Conservation (phyloP, 35 echinoderm and acorn worm species). For the Apostichopus parvimensis region DNA sequence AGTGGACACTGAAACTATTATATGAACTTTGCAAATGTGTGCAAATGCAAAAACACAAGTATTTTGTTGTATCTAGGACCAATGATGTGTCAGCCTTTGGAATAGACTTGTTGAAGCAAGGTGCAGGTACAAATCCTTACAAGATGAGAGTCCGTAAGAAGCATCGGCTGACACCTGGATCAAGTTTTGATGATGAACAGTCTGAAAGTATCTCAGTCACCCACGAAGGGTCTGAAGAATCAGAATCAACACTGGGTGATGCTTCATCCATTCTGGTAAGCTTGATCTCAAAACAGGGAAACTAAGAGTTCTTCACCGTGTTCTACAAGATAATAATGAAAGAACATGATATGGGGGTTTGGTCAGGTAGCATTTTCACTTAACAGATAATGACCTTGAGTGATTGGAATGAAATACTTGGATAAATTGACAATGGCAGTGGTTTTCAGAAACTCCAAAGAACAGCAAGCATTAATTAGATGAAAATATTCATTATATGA, state of each 20-base stretch:
- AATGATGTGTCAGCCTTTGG: slow-evolving; percentile 94
- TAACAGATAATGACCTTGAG: no score
- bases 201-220: slow-evolving; percentile 55
- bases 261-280: slow-evolving; percentile 44
- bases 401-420: no score
- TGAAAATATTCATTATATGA: no score
- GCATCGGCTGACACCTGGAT: slow-evolving; percentile 74
- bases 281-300: no score
- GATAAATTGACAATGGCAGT: no score
- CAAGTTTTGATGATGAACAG: slow-evolving; percentile 88
- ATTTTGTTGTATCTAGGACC: slow-evolving; percentile 28
- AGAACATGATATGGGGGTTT: no score
- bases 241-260: slow-evolving; percentile 51
- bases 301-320: no score
- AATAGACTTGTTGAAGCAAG: slow-evolving; percentile 80
- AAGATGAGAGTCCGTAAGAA: slow-evolving; percentile 76
- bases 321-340: no score
- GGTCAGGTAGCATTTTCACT: no score
- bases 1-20: no score
- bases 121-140: slow-evolving; percentile 38
- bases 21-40: background rate
- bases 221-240: slow-evolving; percentile 41
- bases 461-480: no score
- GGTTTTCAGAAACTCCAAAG: no score
- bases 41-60: background rate